A percentile compares a stretch with the other conserved stretches of the same genome.
Evolutionary conservation across 2,113 vertebrate species (phyloP).

Genomic region (Mirza zaza): DNA sequence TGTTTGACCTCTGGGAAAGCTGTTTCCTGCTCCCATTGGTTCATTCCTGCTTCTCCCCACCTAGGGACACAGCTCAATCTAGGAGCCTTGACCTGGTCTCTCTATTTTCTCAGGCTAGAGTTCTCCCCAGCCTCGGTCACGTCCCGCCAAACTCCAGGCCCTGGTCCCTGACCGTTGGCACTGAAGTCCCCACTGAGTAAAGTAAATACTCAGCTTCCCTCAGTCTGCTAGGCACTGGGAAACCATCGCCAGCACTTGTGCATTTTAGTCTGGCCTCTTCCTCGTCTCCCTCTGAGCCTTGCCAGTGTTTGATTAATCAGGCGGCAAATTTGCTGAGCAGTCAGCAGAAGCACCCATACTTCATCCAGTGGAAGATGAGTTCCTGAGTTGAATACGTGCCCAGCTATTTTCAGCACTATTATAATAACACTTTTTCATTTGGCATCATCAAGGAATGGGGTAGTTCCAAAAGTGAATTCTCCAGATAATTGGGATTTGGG

Average conservation of each 20-base stretch:
- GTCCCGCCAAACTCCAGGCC: neutral
- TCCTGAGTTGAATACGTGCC: neutral
- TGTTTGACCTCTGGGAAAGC: neutral
- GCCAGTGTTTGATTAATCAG: neutral
- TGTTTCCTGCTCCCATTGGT: neutral
- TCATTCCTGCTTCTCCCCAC: neutral
- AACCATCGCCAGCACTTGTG: neutral
- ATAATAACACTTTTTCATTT: neutral
- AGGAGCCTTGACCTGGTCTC: neutral
- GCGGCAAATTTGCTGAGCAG: neutral
- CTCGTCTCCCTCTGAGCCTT: neutral
- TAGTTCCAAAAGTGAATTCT: neutral
- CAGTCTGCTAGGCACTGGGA: too few species aligned
- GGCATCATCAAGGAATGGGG: neutral
- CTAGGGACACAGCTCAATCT: fast-evolving
- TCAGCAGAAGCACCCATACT: neutral
- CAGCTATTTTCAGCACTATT: neutral
- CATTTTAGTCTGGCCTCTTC: neutral
- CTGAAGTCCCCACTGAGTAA: neutral
- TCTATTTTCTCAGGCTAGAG: neutral
- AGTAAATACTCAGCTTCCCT: neutral
- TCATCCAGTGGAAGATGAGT: neutral
- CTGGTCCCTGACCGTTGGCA: neutral
- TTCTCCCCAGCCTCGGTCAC: neutral
- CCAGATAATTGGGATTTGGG: neutral